phyloP scores from a whole-genome alignment of 1,140 invertebrate species.

The Nephotettix cincticeps region DNA sequence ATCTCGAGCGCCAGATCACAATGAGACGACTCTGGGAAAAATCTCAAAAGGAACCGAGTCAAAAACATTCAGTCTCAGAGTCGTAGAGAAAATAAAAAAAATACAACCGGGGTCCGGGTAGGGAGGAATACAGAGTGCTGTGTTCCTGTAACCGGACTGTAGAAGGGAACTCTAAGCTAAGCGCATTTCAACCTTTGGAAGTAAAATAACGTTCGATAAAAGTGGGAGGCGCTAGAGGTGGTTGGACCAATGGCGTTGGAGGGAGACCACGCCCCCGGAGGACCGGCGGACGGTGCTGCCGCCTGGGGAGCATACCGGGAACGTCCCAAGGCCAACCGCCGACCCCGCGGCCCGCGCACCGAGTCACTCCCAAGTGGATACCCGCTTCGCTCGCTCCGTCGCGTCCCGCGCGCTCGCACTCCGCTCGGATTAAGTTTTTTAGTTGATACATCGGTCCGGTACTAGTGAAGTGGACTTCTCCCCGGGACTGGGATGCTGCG shows the following conservation, averaged over 20 bases:
- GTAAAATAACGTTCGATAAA: constrained; percentile 20
- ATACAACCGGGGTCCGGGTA: too few species aligned
- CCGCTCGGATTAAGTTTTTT: background rate
- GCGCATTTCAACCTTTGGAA: background rate
- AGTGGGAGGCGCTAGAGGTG: background rate
- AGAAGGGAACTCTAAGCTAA: too few species aligned
- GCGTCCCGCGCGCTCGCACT: background rate
- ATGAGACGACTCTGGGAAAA: too few species aligned
- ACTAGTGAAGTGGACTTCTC: too few species aligned
- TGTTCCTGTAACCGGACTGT: too few species aligned
- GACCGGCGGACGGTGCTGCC: background rate
- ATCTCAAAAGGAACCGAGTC: too few species aligned
- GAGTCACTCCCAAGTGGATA: constrained; percentile 2
- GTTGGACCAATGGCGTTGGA: background rate
- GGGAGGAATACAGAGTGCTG: too few species aligned
- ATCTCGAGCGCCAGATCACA: too few species aligned
- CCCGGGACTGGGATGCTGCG: too few species aligned
- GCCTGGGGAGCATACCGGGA: background rate
- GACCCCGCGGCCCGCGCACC: background rate
- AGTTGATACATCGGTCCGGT: too few species aligned
- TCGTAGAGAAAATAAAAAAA: too few species aligned
- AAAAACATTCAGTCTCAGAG: too few species aligned
- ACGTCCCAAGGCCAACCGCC: constrained; percentile 6
- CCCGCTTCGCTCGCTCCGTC: background rate
- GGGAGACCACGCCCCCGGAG: background rate